These are phyloP conservation scores for Acropora tenuis DNA, from an alignment of 64 coral and sea anemone species.

Conservation along the genomic window DNA sequence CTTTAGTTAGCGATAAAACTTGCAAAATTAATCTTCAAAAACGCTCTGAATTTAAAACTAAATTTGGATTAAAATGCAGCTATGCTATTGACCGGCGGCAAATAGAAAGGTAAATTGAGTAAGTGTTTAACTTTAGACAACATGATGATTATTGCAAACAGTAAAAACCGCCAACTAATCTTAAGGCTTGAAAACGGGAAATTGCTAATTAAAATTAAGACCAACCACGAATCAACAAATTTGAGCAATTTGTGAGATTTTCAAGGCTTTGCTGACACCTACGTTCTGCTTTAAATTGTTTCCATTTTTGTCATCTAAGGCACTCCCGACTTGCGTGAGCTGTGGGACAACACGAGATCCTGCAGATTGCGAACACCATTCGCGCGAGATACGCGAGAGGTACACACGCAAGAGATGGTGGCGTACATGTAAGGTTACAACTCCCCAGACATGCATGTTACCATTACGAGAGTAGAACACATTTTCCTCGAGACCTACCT, in stretches of 20 bases:
- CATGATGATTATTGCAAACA: not conserved
- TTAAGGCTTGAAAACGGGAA: not conserved
- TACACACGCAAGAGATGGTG: not conserved
- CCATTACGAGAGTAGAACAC: no score
- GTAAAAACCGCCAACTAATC: not conserved
- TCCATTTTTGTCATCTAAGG: not conserved
- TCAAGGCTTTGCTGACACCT: no score
- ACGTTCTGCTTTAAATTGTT: not conserved
- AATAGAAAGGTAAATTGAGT: not conserved
- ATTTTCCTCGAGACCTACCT: constrained; percentile 55
- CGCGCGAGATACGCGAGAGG: no score
- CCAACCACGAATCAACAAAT: not conserved
- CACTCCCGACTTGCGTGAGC: not conserved
- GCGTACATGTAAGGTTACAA: no score
- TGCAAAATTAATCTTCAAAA: not conserved
- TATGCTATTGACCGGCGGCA: not conserved
- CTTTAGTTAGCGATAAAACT: not conserved
- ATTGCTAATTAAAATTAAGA: not conserved
- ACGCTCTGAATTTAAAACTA: not conserved
- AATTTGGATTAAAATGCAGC: constrained; percentile 1
- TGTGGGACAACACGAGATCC: not conserved
- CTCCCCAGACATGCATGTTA: no score
- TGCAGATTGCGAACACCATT: not conserved
- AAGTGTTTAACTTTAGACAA: not conserved
- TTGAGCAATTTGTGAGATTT: no score